Conservation (phyloP, 2,797 vertebrate species). For the Semaprochilodus insignis region DNA sequence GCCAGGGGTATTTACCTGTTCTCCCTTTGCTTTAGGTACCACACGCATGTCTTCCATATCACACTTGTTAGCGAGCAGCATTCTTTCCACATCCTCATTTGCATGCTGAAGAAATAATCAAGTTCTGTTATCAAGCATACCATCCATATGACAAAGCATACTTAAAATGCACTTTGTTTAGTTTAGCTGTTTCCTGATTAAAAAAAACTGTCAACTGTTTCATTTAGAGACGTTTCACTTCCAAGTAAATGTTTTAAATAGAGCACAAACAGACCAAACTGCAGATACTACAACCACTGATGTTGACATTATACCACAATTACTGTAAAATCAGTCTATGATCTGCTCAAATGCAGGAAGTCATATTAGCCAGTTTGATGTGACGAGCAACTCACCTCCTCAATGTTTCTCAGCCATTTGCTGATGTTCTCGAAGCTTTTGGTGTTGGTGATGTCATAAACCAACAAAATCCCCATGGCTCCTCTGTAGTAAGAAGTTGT, state of each 20-base stretch:
- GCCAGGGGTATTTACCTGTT: conserved; percentile 76
- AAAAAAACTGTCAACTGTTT: background rate
- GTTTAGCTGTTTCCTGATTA: background rate
- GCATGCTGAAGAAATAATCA: conserved; percentile 76
- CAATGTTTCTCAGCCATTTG: conserved; percentile 91
- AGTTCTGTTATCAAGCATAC: background rate
- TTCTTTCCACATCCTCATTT: conserved; percentile 90
- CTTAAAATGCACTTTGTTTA: too few species aligned
- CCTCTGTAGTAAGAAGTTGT: conserved; percentile 96
- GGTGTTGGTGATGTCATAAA: conserved; percentile 92
- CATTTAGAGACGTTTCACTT: too few species aligned
- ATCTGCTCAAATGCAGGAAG: background rate
- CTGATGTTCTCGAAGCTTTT: conserved; percentile 94
- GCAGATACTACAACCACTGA: background rate
- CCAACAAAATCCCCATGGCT: conserved; percentile 97
- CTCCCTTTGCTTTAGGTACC: conserved; percentile 86
- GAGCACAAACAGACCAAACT: background rate
- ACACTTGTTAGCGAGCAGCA: conserved; percentile 91
- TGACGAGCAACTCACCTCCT: conserved; percentile 77
- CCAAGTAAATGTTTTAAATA: background rate
- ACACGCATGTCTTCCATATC: conserved; percentile 90
- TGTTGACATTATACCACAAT: background rate
- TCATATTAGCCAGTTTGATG: conserved; percentile 53
- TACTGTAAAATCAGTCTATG: background rate
- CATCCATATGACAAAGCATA: too few species aligned